Conservation (phyloP, 2,113 vertebrate genomes). For the Misgurnus mizolepis region DNA sequence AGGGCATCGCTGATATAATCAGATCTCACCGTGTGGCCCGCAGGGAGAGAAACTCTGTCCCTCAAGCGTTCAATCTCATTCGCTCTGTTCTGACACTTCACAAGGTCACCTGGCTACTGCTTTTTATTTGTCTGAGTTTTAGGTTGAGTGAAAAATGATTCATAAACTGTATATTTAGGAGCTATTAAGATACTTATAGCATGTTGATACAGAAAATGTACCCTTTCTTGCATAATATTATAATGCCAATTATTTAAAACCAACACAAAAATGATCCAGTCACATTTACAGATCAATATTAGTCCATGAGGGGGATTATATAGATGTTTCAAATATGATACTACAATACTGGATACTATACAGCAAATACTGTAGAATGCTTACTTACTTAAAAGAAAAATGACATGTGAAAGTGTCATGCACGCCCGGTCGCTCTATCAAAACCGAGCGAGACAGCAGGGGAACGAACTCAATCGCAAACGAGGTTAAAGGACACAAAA, state of each 20-base stretch:
- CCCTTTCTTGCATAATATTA: too few species aligned
- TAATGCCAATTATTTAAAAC: too few species aligned
- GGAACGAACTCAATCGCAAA: too few species aligned
- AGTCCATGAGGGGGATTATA: not conserved
- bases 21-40: constrained; percentile 36
- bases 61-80: not conserved
- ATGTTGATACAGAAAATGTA: too few species aligned
- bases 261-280: too few species aligned
- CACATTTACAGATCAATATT: too few species aligned
- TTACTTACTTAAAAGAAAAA: too few species aligned
- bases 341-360: not conserved
- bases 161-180: not conserved
- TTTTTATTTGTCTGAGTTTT: constrained; percentile 15
- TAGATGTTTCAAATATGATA: not conserved
- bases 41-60: constrained; percentile 34
- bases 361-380: too few species aligned
- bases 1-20: constrained; percentile 52
- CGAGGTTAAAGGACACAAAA: too few species aligned
- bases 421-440: too few species aligned
- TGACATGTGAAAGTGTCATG: too few species aligned
- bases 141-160: not conserved
- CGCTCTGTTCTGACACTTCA: not conserved
- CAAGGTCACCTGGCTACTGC: not conserved
- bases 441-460: too few species aligned
- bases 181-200: not conserved